Evolutionary conservation across 2,888 invertebrate genomes (phyloP).

Genomic region (Phengaris arion): DNA sequence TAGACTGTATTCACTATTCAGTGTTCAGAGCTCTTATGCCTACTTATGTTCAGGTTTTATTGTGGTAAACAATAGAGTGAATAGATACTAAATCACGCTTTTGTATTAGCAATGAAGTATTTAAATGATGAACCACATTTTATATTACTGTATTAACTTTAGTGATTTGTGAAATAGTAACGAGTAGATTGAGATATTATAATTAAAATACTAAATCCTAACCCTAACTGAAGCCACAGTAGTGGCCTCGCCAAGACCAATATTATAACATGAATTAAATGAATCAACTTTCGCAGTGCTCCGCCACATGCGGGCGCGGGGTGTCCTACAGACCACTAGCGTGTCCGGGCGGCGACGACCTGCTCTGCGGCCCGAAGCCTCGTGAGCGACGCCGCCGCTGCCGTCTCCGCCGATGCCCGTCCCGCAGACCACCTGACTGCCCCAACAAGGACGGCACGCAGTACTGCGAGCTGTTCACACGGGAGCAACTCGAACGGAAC

Average conservation of each 20-base stretch:
- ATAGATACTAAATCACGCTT: neutral
- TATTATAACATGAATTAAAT: neutral
- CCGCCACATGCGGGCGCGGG: slow-evolving; percentile 80
- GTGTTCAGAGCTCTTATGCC: neutral
- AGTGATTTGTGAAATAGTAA: too few species aligned
- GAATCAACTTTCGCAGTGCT: slow-evolving; percentile 72
- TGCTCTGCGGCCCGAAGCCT: slow-evolving; percentile 76
- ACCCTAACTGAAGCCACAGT: neutral
- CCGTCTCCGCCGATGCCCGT: slow-evolving; percentile 61
- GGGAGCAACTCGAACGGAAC: slow-evolving; percentile 67
- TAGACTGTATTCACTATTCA: slow-evolving; percentile 15
- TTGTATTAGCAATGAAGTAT: neutral
- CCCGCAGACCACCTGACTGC: slow-evolving; percentile 49
- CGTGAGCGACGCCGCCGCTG: slow-evolving; percentile 76
- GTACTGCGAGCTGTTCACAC: slow-evolving; percentile 70
- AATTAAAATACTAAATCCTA: neutral
- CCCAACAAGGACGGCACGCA: slow-evolving; percentile 62
- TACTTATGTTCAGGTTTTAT: neutral
- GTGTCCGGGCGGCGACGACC: slow-evolving; percentile 74
- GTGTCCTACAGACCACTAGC: slow-evolving; percentile 73
- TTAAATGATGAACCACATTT: neutral
- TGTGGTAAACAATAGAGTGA: neutral
- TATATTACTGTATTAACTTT: too few species aligned
- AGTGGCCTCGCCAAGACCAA: neutral
- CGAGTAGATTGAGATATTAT: too few species aligned